Evolutionary conservation across 1,140 invertebrate species (phyloP), one percentile per base, ranked within the genome.

Genomic region (Lordiphosa mommai): DNA sequence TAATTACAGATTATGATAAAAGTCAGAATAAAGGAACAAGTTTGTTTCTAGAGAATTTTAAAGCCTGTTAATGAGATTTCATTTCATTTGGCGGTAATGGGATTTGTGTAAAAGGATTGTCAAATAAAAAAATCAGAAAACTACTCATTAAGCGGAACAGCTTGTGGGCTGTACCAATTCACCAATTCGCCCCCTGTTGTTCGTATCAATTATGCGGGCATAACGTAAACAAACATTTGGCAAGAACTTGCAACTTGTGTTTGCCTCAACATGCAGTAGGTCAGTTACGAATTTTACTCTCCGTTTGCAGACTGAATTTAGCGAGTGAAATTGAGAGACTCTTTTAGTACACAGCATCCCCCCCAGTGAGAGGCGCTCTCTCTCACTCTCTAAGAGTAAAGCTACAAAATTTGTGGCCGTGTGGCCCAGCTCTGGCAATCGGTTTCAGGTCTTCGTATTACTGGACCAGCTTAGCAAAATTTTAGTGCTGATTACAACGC

Each of bases 401-500:
- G 49, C 76, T 17, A 82, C 76, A 63, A 13, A 13, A 9, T 43
- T 27, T 71, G 67, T 67, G 23, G 66, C 55, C 40, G 13, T 40
- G 44, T 48, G 3, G 30, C 34, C 16, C 6, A 47, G 30, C 34
- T 40, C 40, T 13, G 14, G 29, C 30, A 41, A 32, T 61, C 46
- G 61, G 57, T 27, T 27, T 47, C 30, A 17, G 52, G 61, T 13
- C 40, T 56, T 66, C 60, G 55, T 52, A 56, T 84, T 82, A 76
- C 58, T 84, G 51, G 61, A 50, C 53, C 27, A 82, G 66, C 74
- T 74, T 66, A 63, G 72, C 10, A 49, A 34, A 67, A 66, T 66
- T 84, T 84, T 77, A 84, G 77, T 84, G 77, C 77, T 84, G 72
- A 84, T 84, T 85, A 84, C 77, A 84, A 84, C 79, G 77, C 77